Percentiles rank a stretch among this genome's conserved stretches.
Conservation (phyloP, 2,888 invertebrate genomes). For the Acanthacorydalis orientalis region DNA sequence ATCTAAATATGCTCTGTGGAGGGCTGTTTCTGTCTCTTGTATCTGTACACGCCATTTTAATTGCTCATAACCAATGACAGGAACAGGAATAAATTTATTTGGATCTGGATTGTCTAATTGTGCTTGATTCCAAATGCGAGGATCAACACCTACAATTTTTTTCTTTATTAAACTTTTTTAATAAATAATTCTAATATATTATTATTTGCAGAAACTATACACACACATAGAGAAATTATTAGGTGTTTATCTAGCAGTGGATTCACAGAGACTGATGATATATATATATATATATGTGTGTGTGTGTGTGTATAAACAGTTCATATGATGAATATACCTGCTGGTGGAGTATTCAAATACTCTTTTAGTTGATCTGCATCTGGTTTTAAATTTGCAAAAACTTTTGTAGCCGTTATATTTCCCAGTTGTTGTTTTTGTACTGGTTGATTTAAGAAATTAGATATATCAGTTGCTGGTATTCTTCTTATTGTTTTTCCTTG, state of each 20-base stretch:
- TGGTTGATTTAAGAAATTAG: constrained; percentile 50
- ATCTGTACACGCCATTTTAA: constrained; percentile 65
- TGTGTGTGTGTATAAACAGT: too few relatives aligned
- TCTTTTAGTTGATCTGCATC: constrained; percentile 66
- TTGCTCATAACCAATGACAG: constrained; percentile 80
- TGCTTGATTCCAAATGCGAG: constrained; percentile 89
- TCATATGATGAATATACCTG: constrained; percentile 29
- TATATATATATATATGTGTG: too few relatives aligned
- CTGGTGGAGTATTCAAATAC: constrained; percentile 81
- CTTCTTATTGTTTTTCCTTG: constrained; percentile 38
- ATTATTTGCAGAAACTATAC: too few relatives aligned
- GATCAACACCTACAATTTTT: constrained; percentile 57
- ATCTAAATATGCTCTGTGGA: constrained; percentile 66
- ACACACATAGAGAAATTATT: too few relatives aligned
- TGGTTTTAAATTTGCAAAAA: constrained; percentile 57
- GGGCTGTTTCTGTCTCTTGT: constrained; percentile 67
- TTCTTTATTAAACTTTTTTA: neutral
- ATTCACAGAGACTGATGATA: too few relatives aligned
- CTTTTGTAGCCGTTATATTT: constrained; percentile 52
- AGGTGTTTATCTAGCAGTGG: too few relatives aligned
- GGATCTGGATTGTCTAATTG: constrained; percentile 91
- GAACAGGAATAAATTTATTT: constrained; percentile 76
- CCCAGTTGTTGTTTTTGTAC: constrained; percentile 53
- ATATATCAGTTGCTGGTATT: constrained; percentile 56
- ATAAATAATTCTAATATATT: too few relatives aligned